Conservation (phyloP, 2,797 vertebrate genomes). For the Sebastes glaucus region DNA sequence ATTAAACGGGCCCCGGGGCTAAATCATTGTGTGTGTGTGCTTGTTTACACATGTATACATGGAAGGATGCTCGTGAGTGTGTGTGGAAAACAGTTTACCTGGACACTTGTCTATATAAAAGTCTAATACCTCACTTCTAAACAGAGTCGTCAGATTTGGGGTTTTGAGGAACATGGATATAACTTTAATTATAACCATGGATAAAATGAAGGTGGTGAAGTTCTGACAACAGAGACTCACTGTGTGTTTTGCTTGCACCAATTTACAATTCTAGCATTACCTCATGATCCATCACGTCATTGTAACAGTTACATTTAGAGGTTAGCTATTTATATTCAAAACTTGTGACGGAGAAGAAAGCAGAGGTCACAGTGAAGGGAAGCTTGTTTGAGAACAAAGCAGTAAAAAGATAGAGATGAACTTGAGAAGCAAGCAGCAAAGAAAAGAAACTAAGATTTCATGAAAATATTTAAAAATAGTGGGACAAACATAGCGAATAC, state of each 20-base stretch:
- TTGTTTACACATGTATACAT: no score
- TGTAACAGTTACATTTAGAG: not conserved
- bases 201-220: not conserved
- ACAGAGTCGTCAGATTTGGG: not conserved
- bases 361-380: not conserved
- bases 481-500: no score
- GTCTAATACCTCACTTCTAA: not conserved
- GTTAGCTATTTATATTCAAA: not conserved
- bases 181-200: not conserved
- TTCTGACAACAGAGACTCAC: not conserved
- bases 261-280: not conserved
- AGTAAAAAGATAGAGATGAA: not conserved
- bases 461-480: not conserved
- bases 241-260: not conserved
- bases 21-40: no score
- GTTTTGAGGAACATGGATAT: not conserved
- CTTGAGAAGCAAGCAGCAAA: not conserved
- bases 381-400: not conserved
- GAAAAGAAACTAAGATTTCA: not conserved
- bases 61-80: not conserved
- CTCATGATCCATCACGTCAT: not conserved
- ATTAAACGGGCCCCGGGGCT: no score
- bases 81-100: not conserved
- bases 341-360: not conserved
- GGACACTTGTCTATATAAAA: not conserved